phyloP scores from a whole-genome alignment of 2,797 vertebrate genomes.

The Sphenopsis melanotis region DNA sequence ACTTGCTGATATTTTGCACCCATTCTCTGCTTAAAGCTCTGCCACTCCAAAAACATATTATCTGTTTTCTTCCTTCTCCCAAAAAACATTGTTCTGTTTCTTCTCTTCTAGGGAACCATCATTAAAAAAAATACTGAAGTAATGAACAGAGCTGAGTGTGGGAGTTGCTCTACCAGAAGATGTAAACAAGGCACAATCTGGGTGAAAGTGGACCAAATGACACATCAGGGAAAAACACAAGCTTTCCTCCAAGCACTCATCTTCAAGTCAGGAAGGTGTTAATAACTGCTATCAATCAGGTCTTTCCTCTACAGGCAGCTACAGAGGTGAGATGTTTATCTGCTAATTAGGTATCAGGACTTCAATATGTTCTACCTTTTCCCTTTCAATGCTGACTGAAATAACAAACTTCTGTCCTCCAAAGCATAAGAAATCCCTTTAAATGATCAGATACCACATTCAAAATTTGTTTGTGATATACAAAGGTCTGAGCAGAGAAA shows the following conservation, averaged over 20 bases:
- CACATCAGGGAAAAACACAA: neutral
- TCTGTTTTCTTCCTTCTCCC: neutral
- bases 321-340: neutral
- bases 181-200: neutral
- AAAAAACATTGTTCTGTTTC: neutral
- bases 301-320: neutral
- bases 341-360: constrained; percentile 7
- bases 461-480: neutral
- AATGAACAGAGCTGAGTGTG: neutral
- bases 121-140: neutral
- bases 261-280: constrained; percentile 1
- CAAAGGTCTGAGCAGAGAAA: neutral
- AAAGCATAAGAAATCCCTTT: neutral
- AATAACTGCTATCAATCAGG: neutral
- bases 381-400: neutral
- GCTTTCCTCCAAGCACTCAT: neutral
- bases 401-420: neutral
- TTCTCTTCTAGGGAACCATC: neutral
- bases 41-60: neutral
- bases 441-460: neutral
- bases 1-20: neutral
- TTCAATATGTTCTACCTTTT: neutral
- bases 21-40: neutral
- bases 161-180: neutral
- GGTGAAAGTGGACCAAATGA: neutral